Percentiles rank a stretch among this genome's conserved stretches.
phyloP scores from a whole-genome alignment of 1,140 invertebrate genomes.

The Mamestra configurata region DNA sequence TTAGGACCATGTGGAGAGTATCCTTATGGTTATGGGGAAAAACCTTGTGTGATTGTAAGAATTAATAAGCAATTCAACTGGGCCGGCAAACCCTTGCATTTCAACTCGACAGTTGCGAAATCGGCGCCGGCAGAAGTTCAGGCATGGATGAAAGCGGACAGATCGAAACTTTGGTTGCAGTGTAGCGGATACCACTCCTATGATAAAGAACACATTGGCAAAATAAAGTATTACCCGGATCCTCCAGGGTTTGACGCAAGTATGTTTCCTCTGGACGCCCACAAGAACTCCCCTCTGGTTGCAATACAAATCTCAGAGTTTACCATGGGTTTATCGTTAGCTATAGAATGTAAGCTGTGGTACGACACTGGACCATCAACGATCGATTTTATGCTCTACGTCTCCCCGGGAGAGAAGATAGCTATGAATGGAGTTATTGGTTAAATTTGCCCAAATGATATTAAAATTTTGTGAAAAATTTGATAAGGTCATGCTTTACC shows the following conservation, averaged over 20 bases:
- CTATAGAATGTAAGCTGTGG: constrained; percentile 77
- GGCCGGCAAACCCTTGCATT: constrained; percentile 66
- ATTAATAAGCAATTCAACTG: constrained; percentile 77
- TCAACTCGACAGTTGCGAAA: constrained; percentile 55
- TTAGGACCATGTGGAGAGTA: constrained; percentile 73
- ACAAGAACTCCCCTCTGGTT: constrained; percentile 65
- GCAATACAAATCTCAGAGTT: constrained; percentile 77
- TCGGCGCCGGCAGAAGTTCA: constrained; percentile 65
- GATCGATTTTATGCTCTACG: constrained; percentile 74
- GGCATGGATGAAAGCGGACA: constrained; percentile 67
- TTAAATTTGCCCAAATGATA: constrained; percentile 6
- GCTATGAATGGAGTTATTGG: constrained; percentile 27
- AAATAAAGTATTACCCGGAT: constrained; percentile 74
- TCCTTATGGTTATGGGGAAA: constrained; percentile 77
- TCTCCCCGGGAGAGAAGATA: constrained; percentile 61
- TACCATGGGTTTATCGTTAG: constrained; percentile 74
- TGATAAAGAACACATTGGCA: constrained; percentile 78
- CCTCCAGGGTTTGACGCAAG: constrained; percentile 77
- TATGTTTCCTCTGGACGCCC: constrained; percentile 67
- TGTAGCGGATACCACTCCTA: constrained; percentile 74
- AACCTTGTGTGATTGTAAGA: constrained; percentile 77
- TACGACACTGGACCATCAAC: constrained; percentile 71
- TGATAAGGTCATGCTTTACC: no score
- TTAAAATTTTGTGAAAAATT: no score
- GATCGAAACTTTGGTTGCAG: constrained; percentile 72